Evolutionary conservation across 2,888 invertebrate genomes (phyloP), one percentile per base, ranked within the genome.

Genomic region (Hylaea fasciaria): DNA sequence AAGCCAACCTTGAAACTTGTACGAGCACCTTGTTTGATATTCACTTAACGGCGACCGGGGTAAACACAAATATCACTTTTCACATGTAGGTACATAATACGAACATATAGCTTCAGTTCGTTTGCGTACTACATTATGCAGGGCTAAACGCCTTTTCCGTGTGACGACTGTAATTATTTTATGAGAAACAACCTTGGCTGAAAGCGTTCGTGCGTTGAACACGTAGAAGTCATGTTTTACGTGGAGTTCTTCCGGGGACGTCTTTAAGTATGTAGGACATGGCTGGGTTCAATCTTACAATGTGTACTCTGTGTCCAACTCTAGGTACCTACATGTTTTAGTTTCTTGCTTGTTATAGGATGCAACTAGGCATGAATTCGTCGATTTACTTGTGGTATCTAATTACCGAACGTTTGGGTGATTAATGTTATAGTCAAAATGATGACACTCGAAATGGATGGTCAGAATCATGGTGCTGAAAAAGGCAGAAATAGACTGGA

Each of bases 151-250:
- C 66, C 74, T 68, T 72, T 72, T 74, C 64, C 63, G 66, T 70
- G 71, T 68, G 72, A 69, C 71, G 66, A 63, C 60, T 63, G 67
- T 71, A 74, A 78, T 80, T 74, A 78, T 76, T 75, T 75, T 66
- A 73, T 69, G 72, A 64, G 66, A 48, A 68, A 70, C 64, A 66
- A 55, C 66, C 66, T 69, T 68, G 66, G 65, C 61, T 65, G 66
- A 59, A 65, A 66, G 40, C 55, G 56, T 70, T 70, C 66, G 66
- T 72, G 68, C 57, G 59, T 56, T 59, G 64, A 66, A 66, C 54
- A 58, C 32, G 57, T 62, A 45, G 64, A 37, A 37, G 52, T 52
- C 45, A 49, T 40, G 55, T 43, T 49, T 28, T 60, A 50, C 46
- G 49, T 64, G 53, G 44, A 56, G 50, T 51, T 35, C 50, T 57